Evolutionary conservation across 1,140 invertebrate species (phyloP).

Genomic region (Metaphire vulgaris): DNA sequence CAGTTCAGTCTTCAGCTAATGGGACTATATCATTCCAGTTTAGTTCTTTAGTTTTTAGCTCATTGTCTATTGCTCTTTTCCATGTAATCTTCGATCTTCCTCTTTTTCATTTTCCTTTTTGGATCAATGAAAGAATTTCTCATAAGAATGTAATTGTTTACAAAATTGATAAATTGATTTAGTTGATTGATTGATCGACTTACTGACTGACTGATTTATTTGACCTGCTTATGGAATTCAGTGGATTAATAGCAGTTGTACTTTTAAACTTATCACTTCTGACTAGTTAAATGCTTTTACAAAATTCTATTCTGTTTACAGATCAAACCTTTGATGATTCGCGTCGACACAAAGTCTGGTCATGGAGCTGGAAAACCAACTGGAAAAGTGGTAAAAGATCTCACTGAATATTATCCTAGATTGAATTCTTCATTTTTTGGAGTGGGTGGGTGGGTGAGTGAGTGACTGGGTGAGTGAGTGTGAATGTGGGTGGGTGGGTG

Average conservation of each 20-base stretch:
- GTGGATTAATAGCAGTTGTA: background rate
- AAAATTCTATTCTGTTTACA: slow-evolving; percentile 52
- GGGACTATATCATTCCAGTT: no score
- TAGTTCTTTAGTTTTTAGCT: no score
- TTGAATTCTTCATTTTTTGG: no score
- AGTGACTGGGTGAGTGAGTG: background rate
- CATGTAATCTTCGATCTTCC: no score
- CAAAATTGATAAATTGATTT: background rate
- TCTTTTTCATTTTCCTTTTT: no score
- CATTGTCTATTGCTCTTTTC: no score
- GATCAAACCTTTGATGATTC: slow-evolving; percentile 78
- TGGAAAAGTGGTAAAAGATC: slow-evolving; percentile 77
- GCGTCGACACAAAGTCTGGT: slow-evolving; percentile 89
- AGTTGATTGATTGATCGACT: background rate
- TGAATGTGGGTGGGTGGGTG: background rate
- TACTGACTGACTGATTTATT: background rate
- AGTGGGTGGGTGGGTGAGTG: no score
- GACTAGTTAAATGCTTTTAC: slow-evolving; percentile 16
- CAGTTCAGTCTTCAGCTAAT: no score
- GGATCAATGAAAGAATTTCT: background rate
- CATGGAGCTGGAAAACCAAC: slow-evolving; percentile 95
- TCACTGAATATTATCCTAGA: no score
- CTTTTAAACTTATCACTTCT: background rate
- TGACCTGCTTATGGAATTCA: background rate
- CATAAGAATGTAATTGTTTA: background rate